Percentiles rank a stretch among this genome's conserved stretches.
Evolutionary conservation across 2,113 vertebrate species (phyloP).

Genomic region (Chaetops frenatus): DNA sequence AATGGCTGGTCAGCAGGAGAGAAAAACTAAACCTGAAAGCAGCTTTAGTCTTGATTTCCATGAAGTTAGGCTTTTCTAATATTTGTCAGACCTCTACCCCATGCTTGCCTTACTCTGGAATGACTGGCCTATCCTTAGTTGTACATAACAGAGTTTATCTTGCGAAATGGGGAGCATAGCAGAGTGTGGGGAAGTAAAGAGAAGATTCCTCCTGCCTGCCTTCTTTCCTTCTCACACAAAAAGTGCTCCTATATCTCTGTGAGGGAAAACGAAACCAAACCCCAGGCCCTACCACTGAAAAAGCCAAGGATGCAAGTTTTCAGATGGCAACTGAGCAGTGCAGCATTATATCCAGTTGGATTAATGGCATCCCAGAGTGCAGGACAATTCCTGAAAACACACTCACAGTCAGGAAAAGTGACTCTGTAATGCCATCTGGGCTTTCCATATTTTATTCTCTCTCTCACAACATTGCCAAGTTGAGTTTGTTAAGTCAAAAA

Average conservation of each 20-base stretch:
- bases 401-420: conserved; percentile 3
- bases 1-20: rapidly evolving
- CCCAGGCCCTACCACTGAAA: background rate
- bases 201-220: background rate
- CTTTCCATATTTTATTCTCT: conserved; percentile 38
- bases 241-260: background rate
- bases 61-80: background rate
- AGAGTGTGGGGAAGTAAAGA: background rate
- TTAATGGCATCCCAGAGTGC: conserved; percentile 19
- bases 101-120: background rate
- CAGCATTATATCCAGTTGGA: background rate
- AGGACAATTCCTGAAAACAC: conserved; percentile 43
- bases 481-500: conserved; percentile 34
- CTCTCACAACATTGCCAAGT: background rate
- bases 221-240: background rate
- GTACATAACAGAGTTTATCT: background rate
- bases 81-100: background rate
- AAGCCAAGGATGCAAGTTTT: background rate
- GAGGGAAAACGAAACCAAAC: background rate
- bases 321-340: background rate
- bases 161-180: rapidly evolving
- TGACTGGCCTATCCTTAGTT: background rate
- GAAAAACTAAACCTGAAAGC: background rate
- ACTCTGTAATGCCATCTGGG: conserved; percentile 29
- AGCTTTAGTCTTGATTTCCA: background rate